Percentiles rank a stretch among this genome's conserved stretches.
Conservation (phyloP, 2,113 vertebrate genomes). For the Alouatta palliata region DNA sequence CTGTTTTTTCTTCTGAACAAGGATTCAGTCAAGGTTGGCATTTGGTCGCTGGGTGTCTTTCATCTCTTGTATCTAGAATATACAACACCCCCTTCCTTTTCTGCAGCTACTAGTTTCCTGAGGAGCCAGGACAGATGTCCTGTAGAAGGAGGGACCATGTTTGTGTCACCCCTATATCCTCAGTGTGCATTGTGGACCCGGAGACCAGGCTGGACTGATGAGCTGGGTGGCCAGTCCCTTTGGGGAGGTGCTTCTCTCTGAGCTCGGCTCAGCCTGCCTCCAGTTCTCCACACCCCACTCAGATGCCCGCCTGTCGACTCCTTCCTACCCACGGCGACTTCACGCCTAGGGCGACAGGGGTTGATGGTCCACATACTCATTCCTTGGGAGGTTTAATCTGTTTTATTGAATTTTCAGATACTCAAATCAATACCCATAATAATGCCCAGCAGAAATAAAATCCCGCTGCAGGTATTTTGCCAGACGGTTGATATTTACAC, state of each 20-base stretch:
- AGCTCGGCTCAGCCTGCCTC: background rate
- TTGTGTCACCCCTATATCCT: background rate
- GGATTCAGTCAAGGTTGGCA: background rate
- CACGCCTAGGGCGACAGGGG: fast-evolving
- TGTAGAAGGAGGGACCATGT: background rate
- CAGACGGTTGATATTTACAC: conserved; percentile 31
- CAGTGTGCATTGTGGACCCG: background rate
- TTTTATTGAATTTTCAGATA: conserved; percentile 72
- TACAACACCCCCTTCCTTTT: background rate
- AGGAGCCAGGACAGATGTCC: background rate
- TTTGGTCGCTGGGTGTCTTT: background rate
- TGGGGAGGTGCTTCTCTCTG: background rate
- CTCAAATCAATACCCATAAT: conserved; percentile 68
- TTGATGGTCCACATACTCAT: background rate
- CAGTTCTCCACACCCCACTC: background rate
- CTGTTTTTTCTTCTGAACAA: background rate
- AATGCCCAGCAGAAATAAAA: conserved; percentile 60
- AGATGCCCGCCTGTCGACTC: fast-evolving
- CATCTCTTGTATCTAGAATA: background rate
- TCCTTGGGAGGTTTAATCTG: conserved; percentile 61
- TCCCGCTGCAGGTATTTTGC: conserved; percentile 33
- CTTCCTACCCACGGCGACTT: background rate
- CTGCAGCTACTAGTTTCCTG: background rate
- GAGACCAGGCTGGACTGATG: background rate
- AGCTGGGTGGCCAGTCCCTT: background rate